Percentiles rank a stretch among this genome's conserved stretches.
Evolutionary conservation across 64 coral and sea anemone genomes (phyloP).

Genomic region (Montipora capricornis): DNA sequence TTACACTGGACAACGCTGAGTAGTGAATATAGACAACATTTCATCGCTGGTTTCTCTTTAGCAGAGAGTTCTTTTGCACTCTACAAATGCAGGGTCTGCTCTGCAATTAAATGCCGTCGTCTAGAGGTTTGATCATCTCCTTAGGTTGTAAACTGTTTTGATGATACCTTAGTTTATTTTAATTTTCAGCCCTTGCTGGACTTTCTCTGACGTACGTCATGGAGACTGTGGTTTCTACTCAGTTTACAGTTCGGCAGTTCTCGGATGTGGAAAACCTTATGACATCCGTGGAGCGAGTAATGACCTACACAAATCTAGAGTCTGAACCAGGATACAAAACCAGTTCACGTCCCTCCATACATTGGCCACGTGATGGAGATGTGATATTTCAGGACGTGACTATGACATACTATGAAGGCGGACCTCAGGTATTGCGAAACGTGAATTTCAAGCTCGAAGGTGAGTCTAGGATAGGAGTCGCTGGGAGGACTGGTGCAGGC

Average conservation of each 20-base stretch:
- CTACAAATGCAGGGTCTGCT: too few species aligned
- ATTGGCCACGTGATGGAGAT: not conserved
- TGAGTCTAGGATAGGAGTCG: not conserved
- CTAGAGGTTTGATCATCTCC: too few species aligned
- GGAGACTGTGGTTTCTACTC: not conserved
- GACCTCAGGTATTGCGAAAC: not conserved
- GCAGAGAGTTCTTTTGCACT: too few species aligned
- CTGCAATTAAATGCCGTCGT: too few species aligned
- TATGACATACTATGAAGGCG: not conserved
- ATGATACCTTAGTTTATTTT: not conserved
- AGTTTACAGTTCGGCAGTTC: not conserved
- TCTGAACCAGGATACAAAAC: not conserved
- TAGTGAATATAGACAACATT: too few species aligned
- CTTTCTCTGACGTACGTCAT: conserved; percentile 28
- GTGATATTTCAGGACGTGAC: not conserved
- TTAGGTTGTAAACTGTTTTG: too few species aligned
- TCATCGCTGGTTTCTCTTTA: too few species aligned
- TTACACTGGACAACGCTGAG: too few species aligned
- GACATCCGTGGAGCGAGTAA: conserved; percentile 28
- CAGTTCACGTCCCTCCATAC: not conserved
- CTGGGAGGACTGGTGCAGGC: not conserved
- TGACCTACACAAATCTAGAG: not conserved
- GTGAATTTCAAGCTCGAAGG: not conserved
- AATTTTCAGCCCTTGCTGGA: not conserved
- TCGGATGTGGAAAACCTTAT: not conserved